Evolutionary conservation across 2,113 vertebrate genomes (phyloP), one percentile per base, ranked within the genome.

Genomic region (Emydura subglobosa): DNA sequence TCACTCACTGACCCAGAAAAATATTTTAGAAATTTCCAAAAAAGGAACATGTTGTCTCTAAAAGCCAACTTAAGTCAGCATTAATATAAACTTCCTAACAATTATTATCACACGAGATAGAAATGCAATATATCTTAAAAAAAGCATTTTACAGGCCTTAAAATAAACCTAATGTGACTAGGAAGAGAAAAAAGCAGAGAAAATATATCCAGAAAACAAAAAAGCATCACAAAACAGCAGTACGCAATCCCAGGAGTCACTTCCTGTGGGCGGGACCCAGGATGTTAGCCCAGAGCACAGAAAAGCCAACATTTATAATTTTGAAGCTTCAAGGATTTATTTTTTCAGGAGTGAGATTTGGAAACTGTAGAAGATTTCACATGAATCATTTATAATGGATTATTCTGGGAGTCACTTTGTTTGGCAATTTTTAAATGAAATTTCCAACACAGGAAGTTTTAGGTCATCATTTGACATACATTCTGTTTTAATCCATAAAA

Each of bases 401-500:
- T 96, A 54, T 86, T 94, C 54, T 91, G 57, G 49, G 79, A 96
- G 83, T 55, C 83, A 94, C 92, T 87, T 49, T 96, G 89, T 97
- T 95, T 97, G 79, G 89, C 96, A 96, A 92, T 44, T 80, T 96
- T 97, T 97, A 96, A 97, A 97, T 97, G 91, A 97, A 97, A 94
- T 95, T 96, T 91, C 91, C 93, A 97, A 47, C 90, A 85, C 31
- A 79, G 88, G 76, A 95, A 96, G 82, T 95, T 92, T 97, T 95
- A 98, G 97, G 85, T 94, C 94, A 97, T 97, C 91, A 94, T 97
- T 97, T 98, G 95, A 95, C 83, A 96, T 95, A 92, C 29, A 93
- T 96, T 95, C 78, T 94, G 79, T 96, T 93, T 97, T 98, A 97
- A 98, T 97, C 93, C 24, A 12, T 92, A 97, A 97, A 98, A 97